These are phyloP conservation scores for Dryobates pubescens DNA, from an alignment of 2,797 vertebrate genomes.

Conservation along the genomic window DNA sequence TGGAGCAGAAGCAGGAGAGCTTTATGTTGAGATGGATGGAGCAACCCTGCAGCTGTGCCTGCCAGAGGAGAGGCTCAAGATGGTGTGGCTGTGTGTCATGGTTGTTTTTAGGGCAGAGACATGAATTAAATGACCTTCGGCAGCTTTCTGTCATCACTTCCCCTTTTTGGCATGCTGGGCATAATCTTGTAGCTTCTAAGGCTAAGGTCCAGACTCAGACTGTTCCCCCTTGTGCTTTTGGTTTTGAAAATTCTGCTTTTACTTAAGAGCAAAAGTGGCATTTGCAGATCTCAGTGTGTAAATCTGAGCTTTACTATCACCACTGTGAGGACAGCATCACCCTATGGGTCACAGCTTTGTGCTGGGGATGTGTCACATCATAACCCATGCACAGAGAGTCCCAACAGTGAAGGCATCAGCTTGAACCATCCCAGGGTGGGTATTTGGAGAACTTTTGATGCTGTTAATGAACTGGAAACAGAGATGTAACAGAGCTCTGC, in stretches of 20 bases:
- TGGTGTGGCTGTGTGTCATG: neutral
- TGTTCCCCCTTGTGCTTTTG: neutral
- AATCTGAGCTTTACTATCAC: neutral
- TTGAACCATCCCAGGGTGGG: neutral
- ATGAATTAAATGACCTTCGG: neutral
- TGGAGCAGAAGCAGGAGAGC: neutral
- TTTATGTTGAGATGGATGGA: accelerated
- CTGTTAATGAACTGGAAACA: neutral
- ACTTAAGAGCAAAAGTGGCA: neutral
- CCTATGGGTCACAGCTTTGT: neutral
- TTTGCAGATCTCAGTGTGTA: neutral
- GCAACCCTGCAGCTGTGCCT: neutral
- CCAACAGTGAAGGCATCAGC: neutral
- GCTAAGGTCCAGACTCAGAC: neutral
- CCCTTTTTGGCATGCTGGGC: neutral
- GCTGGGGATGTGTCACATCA: neutral
- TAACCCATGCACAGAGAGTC: neutral
- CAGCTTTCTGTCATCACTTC: neutral
- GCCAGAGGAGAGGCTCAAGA: neutral
- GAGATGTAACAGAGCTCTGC: neutral
- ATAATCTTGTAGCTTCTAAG: neutral
- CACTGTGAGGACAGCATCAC: neutral
- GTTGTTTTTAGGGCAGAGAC: neutral
- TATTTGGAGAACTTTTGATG: neutral
- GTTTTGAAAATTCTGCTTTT: neutral